phyloP scores from a whole-genome alignment of 2,113 vertebrate genomes.

The Daubentonia madagascariensis region DNA sequence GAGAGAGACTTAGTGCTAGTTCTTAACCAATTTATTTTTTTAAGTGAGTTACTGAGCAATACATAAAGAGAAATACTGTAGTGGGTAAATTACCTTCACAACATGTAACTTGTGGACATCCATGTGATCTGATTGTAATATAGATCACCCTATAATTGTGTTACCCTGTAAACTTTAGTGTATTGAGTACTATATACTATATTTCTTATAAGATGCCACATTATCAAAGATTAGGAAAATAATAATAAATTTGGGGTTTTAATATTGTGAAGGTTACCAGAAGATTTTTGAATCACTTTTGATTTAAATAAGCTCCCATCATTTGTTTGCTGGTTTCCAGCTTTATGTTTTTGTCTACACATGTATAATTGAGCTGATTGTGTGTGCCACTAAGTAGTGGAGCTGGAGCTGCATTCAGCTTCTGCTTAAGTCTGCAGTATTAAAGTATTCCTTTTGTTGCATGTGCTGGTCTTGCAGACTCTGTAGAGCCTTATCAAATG shows the following conservation, averaged over 20 bases:
- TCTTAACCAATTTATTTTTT: conserved; percentile 66
- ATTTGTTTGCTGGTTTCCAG: conserved; percentile 52
- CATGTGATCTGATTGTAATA: conserved; percentile 71
- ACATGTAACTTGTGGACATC: conserved; percentile 42
- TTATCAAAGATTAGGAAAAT: conserved; percentile 63
- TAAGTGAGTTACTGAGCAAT: conserved; percentile 51
- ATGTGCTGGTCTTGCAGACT: conserved; percentile 77
- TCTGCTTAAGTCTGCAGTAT: conserved; percentile 76
- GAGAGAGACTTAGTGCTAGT: conserved; percentile 62
- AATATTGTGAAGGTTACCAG: conserved; percentile 58
- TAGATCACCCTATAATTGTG: conserved; percentile 62
- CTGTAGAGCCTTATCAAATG: conserved; percentile 86
- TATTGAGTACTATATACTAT: conserved; percentile 24
- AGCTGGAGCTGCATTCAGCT: conserved; percentile 43
- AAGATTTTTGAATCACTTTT: conserved; percentile 54
- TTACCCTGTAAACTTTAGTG: conserved; percentile 49
- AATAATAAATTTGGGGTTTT: conserved; percentile 25
- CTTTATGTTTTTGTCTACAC: conserved; percentile 46
- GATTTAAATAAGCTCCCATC: conserved; percentile 44
- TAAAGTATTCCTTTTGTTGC: conserved; percentile 72
- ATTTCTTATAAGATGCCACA: conserved; percentile 60
- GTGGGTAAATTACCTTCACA: conserved; percentile 58
- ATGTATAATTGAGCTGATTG: conserved; percentile 56
- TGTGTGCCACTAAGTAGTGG: conserved; percentile 41
- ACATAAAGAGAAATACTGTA: conserved; percentile 54